Percentiles rank a stretch among this genome's conserved stretches.
phyloP scores from a whole-genome alignment of 2,113 vertebrate species.

The Sapajus apella region DNA sequence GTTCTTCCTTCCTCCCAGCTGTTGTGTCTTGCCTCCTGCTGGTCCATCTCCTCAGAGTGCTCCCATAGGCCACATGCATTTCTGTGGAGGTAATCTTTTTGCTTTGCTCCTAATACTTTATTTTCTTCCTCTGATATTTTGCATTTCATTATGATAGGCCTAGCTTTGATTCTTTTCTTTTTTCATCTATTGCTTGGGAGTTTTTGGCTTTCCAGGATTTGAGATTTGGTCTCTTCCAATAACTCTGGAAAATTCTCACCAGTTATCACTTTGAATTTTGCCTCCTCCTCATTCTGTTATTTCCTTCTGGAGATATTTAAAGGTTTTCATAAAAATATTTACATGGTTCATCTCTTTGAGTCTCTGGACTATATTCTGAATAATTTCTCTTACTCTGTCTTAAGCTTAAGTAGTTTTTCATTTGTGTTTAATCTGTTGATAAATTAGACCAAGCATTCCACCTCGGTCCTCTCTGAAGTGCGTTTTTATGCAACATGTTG shows the following conservation, averaged over 20 bases:
- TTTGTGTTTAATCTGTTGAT: not conserved
- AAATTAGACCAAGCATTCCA: not conserved
- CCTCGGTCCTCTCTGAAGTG: not conserved
- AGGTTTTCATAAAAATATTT: not conserved
- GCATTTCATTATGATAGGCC: not conserved
- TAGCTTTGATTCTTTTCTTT: not conserved
- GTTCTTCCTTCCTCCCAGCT: not conserved
- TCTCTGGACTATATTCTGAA: not conserved
- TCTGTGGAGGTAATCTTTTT: not conserved
- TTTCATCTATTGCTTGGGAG: not conserved
- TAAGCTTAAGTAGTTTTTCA: constrained; percentile 7
- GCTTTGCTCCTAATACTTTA: not conserved
- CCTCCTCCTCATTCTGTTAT: not conserved
- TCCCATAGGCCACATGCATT: not conserved
- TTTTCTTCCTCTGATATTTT: not conserved
- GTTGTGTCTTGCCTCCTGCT: not conserved
- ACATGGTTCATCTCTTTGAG: not conserved
- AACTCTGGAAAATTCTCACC: not conserved
- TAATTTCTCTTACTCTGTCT: not conserved
- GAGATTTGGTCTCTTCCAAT: not conserved
- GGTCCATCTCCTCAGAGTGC: not conserved
- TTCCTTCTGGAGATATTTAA: not conserved
- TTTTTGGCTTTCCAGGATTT: not conserved
- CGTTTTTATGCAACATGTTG: not conserved
- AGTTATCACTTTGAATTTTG: constrained; percentile 21